Evolutionary conservation across 1,140 invertebrate genomes (phyloP), one percentile per base, ranked within the genome.

Genomic region (Ceratina calcarata): DNA sequence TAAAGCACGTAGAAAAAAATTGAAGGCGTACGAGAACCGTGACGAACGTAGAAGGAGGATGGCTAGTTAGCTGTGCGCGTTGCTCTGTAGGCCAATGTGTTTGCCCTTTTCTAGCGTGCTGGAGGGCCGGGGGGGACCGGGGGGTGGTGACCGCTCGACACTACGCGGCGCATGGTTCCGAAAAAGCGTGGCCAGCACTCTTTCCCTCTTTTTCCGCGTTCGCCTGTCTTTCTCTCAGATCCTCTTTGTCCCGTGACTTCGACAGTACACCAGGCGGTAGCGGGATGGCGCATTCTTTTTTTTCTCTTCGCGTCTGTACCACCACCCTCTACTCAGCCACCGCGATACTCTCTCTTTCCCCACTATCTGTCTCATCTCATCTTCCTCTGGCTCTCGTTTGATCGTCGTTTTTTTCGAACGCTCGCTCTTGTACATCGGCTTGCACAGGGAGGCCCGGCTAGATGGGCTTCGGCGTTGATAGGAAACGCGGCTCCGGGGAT

Each of bases 101-200:
- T 83, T 81, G 75, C 73, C 64, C 79, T 81, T 82, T 82, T 79
- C 75, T 68, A 74, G 74, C 65, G 65, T 69, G 53, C 80, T 82
- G n/a, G n/a, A n/a, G n/a, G n/a, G 78, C 72, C 58, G 60, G 51
- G 78, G 73, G 32, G 66, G 67, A 51, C 64, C 75, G 57, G 68
- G 68, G 6, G 32, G 6, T 2, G 68, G 76, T 55, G 67, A 68
- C 69, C 37, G 75, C 27, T 66, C 68, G 69, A 32, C 32, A 37
- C 32, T 37, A 37, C 70, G 37, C 67, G 58, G 61, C 58, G 57
- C 61, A 69, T 72, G 49, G 58, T 78, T 77, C 70, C 79, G 75
- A 78, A 78, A 81, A 78, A 27, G 53, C 18, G 27, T 58, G 10
- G 45, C 15, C 49, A 20, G 18, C 27, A 20, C 24, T 22, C n/a